Evolutionary conservation across 2,888 invertebrate genomes (phyloP), one percentile per base, ranked within the genome.

Genomic region (Xiphydria camelus): DNA sequence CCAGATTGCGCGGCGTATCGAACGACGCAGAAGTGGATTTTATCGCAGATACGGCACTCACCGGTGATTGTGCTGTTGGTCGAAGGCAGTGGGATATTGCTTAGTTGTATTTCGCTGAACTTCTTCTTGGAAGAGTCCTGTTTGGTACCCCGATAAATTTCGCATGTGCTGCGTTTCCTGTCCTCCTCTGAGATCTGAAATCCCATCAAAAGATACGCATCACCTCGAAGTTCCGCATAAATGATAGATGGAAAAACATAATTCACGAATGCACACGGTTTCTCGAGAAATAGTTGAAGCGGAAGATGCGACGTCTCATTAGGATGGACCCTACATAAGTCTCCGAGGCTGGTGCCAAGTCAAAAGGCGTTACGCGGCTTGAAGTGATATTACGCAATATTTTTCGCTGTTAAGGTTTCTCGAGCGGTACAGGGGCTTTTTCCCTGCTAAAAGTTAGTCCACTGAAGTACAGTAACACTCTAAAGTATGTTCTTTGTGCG

Each of bases 61-160:
- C 80, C 78, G 50, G 77, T 76, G 32, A 80, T 76, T 58, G 76
- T 75, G 53, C 79, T 79, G 57, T 76, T 76, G 51, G 75, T 69
- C 26, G 76, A 66, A 47, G 80, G 79, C 57, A 80, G 65, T 21
- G 78, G 79, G 48, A 80, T 80, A 51, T 76, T 76, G 55, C 77
- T 76, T 41, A 80, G 64, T 38, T 78, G 61, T 29, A 75, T 64
- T 42, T 58, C 59, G 59, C 66, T 65, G 57, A 69, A 75, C 21
- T 67, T 66, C 44, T 69, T 69, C 42, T 61, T 62, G 4, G 61
- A 54, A 6, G 53, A 47, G n/a, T 62, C 55, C 41, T 57, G 53
- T 4, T 54, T 47, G 39, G 54, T 58, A 10, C 62, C 66, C 19
- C 70, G 63, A 7, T 63, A 70, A 10, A 70, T 73, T 46, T 75